Conservation (phyloP, 2,888 invertebrate species). For the Temnothorax rugatulus region DNA sequence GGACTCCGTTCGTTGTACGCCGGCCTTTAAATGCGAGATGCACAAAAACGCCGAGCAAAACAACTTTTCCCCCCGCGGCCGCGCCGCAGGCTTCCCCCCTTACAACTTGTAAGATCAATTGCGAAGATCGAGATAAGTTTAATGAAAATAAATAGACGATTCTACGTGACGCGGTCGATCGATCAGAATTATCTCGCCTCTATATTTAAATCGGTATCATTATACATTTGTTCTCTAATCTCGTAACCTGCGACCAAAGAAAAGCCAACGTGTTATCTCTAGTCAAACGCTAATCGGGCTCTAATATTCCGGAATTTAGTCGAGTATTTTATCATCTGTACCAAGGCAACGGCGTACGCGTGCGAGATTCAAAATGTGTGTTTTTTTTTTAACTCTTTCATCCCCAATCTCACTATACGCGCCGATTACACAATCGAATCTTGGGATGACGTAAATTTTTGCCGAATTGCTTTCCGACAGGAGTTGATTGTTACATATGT, state of each 20-base stretch:
- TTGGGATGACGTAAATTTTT: constrained; percentile 38
- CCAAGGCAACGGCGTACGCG: neutral
- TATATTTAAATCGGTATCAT: constrained; percentile 23
- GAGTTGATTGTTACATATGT: neutral
- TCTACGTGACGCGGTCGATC: neutral
- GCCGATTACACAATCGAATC: constrained; percentile 19
- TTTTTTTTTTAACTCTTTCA: neutral
- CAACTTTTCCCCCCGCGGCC: neutral
- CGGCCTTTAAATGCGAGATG: neutral
- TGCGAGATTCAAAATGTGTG: neutral
- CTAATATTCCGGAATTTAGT: neutral
- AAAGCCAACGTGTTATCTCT: neutral
- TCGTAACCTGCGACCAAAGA: neutral
- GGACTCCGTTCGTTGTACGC: neutral
- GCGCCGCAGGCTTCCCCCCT: neutral
- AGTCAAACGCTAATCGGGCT: neutral
- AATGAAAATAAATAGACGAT: constrained; percentile 35
- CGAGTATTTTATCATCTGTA: neutral
- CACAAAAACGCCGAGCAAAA: constrained; percentile 14
- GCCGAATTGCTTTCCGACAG: neutral
- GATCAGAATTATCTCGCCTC: constrained; percentile 37
- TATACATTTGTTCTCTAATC: constrained; percentile 1
- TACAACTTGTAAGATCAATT: constrained; percentile 5
- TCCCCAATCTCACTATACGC: neutral
- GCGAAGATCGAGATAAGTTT: constrained; percentile 29